Percentiles rank a stretch among this genome's conserved stretches.
Evolutionary conservation across 2,888 invertebrate genomes (phyloP).

Genomic region (Xestia c-nigrum): DNA sequence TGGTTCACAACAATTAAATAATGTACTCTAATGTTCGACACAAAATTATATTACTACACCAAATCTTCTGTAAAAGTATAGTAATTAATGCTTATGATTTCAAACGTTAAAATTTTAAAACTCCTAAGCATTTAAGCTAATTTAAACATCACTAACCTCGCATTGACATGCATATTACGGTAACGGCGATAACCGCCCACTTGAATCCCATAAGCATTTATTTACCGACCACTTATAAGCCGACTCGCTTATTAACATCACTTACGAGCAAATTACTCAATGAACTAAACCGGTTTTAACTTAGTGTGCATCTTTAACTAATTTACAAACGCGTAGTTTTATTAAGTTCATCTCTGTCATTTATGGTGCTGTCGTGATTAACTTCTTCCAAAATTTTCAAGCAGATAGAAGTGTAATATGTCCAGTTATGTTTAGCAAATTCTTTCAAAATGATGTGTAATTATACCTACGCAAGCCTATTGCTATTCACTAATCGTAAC

Average conservation of each 20-base stretch:
- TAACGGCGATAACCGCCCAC: constrained; percentile 19
- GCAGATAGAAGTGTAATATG: not conserved
- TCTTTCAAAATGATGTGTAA: not conserved
- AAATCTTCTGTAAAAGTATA: not conserved
- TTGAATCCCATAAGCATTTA: constrained; percentile 32
- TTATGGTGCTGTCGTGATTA: not conserved
- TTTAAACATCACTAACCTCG: not conserved
- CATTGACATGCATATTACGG: constrained; percentile 15
- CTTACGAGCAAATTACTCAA: constrained; percentile 46
- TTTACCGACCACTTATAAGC: constrained; percentile 45
- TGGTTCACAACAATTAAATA: not conserved
- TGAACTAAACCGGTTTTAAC: constrained; percentile 44
- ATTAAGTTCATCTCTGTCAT: not conserved
- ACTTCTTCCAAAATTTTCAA: not conserved
- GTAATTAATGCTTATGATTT: too few species aligned
- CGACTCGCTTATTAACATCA: constrained; percentile 25
- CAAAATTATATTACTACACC: not conserved
- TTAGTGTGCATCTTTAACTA: constrained; percentile 6
- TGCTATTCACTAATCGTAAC: not conserved
- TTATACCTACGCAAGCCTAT: not conserved
- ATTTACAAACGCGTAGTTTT: not conserved
- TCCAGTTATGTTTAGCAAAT: not conserved
- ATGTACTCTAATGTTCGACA: not conserved
- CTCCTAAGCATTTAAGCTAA: not conserved
- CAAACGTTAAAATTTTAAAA: not conserved